Conservation (phyloP, 2,113 vertebrate species). For the Lasiurus cinereus region DNA sequence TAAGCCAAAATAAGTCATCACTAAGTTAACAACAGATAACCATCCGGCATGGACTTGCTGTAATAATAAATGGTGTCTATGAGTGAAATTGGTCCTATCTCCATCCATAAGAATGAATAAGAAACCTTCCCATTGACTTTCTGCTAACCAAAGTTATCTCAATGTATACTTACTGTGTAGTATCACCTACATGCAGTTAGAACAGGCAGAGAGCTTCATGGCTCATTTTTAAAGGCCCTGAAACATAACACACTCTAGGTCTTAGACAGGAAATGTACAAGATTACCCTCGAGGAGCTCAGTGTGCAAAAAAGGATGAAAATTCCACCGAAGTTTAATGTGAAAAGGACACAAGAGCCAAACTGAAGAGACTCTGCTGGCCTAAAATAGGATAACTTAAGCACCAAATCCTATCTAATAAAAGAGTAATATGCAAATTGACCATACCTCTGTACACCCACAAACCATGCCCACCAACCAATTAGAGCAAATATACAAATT, state of each 20-base stretch:
- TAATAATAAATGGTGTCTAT: neutral
- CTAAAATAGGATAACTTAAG: neutral
- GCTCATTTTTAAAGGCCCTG: neutral
- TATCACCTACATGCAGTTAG: neutral
- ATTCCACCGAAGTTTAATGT: neutral
- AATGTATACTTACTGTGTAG: neutral
- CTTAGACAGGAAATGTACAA: neutral
- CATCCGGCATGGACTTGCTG: neutral
- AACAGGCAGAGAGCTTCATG: neutral
- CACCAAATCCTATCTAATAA: neutral
- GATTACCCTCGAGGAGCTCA: neutral
- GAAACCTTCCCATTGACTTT: neutral
- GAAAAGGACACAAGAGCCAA: neutral
- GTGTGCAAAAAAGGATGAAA: neutral
- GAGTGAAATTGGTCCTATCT: neutral
- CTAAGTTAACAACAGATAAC: neutral
- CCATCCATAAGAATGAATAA: neutral
- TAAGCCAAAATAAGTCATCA: conserved; percentile 26
- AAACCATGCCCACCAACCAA: no score
- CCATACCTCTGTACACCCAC: no score
- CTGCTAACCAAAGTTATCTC: neutral
- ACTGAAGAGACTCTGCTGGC: neutral
- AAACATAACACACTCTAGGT: neutral
- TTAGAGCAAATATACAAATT: no score
- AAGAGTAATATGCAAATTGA: no score